A percentile compares a stretch with the other conserved stretches of the same genome.
Evolutionary conservation across 2,113 vertebrate genomes (phyloP).

Genomic region (Choloepus hoffmanni): DNA sequence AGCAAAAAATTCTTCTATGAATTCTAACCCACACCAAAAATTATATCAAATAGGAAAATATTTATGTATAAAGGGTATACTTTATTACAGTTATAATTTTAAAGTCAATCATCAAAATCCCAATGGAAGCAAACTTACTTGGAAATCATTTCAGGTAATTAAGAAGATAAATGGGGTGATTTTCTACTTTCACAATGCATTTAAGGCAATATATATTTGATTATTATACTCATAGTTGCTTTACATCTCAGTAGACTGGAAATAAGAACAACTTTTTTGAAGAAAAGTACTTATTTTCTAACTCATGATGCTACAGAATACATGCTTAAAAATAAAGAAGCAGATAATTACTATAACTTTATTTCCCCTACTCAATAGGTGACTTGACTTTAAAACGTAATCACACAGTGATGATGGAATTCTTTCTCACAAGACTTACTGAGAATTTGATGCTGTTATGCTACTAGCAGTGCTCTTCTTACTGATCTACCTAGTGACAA

Average conservation of each 20-base stretch:
- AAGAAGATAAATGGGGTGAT: neutral
- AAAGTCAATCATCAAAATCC: neutral
- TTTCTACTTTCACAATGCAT: neutral
- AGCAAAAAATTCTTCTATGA: neutral
- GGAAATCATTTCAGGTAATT: neutral
- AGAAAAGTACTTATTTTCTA: neutral
- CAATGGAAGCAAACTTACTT: neutral
- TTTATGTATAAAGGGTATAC: neutral
- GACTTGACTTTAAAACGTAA: neutral
- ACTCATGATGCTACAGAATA: neutral
- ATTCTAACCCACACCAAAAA: neutral
- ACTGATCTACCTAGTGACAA: slow-evolving; percentile 19
- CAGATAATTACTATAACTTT: neutral
- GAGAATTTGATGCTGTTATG: neutral
- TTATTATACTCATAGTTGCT: neutral
- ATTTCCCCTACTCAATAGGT: neutral
- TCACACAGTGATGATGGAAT: neutral
- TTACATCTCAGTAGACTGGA: neutral
- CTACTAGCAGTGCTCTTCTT: slow-evolving; percentile 27
- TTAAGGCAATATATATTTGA: neutral
- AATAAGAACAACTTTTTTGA: neutral
- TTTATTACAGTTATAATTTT: neutral
- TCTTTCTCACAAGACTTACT: slow-evolving; percentile 59
- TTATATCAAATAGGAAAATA: neutral
- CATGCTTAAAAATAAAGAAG: neutral